A percentile compares a stretch with the other conserved stretches of the same genome.
phyloP scores from a whole-genome alignment of 1,140 invertebrate species.

The Aplysia californica region DNA sequence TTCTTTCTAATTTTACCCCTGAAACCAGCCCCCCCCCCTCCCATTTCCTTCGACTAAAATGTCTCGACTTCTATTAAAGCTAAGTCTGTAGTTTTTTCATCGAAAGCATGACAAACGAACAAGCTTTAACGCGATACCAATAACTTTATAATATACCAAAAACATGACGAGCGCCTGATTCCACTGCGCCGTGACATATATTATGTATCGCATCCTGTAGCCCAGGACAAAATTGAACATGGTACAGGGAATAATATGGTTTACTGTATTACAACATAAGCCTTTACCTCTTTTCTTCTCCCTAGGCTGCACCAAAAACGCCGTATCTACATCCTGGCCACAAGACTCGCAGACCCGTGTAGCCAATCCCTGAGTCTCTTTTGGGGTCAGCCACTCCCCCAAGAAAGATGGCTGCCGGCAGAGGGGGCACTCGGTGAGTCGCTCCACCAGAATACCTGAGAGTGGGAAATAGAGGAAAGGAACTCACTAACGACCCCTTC shows the following conservation, averaged over 20 bases:
- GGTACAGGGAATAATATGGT: neutral
- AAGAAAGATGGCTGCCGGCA: constrained; percentile 48
- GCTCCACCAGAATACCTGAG: constrained; percentile 48
- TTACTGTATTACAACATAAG: neutral
- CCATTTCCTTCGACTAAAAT: too few relatives aligned
- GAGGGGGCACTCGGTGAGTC: constrained; percentile 45
- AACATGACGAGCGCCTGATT: too few relatives aligned
- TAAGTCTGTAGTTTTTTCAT: too few relatives aligned
- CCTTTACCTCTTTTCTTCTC: constrained; percentile 50
- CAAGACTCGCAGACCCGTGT: constrained; percentile 45
- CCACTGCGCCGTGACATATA: too few relatives aligned
- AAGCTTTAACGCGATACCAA: too few relatives aligned
- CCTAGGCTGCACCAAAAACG: constrained; percentile 49
- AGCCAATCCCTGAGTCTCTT: constrained; percentile 47
- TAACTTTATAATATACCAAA: too few relatives aligned
- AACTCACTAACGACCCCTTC: neutral
- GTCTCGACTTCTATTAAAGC: too few relatives aligned
- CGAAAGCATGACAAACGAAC: too few relatives aligned
- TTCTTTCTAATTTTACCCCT: too few relatives aligned
- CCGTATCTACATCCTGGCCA: constrained; percentile 42
- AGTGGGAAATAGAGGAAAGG: neutral
- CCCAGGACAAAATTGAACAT: too few relatives aligned
- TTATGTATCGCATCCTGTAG: too few relatives aligned
- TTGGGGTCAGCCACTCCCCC: constrained; percentile 60
- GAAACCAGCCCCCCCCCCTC: too few relatives aligned